phyloP scores from a whole-genome alignment of 2,113 vertebrate species.

The Oncorhynchus mykiss region DNA sequence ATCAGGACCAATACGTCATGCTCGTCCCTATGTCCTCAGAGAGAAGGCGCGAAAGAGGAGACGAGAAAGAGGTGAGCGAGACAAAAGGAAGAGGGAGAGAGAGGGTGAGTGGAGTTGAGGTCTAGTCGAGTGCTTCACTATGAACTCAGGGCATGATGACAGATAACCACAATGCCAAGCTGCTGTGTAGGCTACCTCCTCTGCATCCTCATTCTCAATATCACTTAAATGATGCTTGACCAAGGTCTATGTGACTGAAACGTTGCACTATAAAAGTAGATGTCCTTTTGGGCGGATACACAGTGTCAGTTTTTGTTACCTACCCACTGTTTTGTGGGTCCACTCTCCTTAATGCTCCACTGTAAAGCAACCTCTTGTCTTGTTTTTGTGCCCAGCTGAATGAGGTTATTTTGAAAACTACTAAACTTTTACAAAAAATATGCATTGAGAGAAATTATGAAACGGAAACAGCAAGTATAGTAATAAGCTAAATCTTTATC shows the following conservation, averaged over 20 bases:
- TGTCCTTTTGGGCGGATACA: not conserved
- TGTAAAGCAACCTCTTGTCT: no score
- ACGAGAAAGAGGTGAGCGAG: constrained; percentile 14
- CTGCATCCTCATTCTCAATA: not conserved
- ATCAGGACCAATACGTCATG: constrained; percentile 22
- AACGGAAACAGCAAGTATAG: no score
- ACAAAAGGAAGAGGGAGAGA: constrained; percentile 2
- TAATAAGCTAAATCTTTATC: no score
- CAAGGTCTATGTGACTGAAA: not conserved
- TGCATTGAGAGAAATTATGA: no score
- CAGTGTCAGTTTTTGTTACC: no score
- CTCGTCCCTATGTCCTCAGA: constrained; percentile 4
- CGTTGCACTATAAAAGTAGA: not conserved
- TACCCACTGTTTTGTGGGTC: no score
- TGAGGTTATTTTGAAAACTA: no score
- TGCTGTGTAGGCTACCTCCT: constrained; percentile 4
- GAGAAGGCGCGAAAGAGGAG: constrained; percentile 20
- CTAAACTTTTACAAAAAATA: no score
- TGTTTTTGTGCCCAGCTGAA: no score
- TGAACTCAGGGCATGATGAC: constrained; percentile 51
- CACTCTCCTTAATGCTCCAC: no score
- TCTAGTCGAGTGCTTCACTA: constrained; percentile 62
- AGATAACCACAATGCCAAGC: constrained; percentile 20
- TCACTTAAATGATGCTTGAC: no score
- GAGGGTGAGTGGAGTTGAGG: constrained; percentile 37